phyloP scores from a whole-genome alignment of 2,113 vertebrate genomes.

The Oryctolagus cuniculus region DNA sequence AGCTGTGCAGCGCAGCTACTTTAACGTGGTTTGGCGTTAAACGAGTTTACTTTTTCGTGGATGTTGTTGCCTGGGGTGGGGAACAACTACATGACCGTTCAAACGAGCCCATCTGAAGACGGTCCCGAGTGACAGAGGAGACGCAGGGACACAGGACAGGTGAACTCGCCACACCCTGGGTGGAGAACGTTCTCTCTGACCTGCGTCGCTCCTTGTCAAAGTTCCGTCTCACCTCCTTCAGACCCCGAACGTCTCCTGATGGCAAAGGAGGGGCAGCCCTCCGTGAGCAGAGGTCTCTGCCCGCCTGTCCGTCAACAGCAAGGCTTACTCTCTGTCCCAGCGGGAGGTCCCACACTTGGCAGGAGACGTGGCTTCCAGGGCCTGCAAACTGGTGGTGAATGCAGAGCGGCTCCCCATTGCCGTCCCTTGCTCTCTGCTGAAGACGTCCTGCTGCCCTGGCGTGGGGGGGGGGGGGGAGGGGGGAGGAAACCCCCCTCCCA shows the following conservation, averaged over 20 bases:
- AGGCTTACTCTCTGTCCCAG: not conserved
- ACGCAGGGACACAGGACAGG: not conserved
- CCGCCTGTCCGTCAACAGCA: not conserved
- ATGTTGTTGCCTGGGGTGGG: not conserved
- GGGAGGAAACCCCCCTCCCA: too few relatives aligned
- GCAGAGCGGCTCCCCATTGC: not conserved
- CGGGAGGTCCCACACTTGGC: not conserved
- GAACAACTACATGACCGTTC: not conserved
- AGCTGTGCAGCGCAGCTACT: not conserved
- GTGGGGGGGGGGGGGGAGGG: too few relatives aligned
- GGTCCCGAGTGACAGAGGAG: accelerated
- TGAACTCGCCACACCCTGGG: accelerated
- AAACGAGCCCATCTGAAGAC: not conserved
- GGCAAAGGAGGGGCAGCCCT: not conserved
- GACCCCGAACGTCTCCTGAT: not conserved
- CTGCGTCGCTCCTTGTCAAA: not conserved
- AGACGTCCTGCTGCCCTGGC: not conserved
- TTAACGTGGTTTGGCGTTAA: not conserved
- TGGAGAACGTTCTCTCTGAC: not conserved
- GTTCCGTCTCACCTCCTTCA: too few relatives aligned
- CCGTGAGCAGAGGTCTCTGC: not conserved
- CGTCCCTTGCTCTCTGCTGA: not conserved
- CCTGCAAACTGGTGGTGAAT: not conserved
- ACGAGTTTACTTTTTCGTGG: not conserved
- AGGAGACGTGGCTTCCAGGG: not conserved